Conservation (phyloP, 35 echinoderm and acorn worm genomes). For the Acanthaster planci region DNA sequence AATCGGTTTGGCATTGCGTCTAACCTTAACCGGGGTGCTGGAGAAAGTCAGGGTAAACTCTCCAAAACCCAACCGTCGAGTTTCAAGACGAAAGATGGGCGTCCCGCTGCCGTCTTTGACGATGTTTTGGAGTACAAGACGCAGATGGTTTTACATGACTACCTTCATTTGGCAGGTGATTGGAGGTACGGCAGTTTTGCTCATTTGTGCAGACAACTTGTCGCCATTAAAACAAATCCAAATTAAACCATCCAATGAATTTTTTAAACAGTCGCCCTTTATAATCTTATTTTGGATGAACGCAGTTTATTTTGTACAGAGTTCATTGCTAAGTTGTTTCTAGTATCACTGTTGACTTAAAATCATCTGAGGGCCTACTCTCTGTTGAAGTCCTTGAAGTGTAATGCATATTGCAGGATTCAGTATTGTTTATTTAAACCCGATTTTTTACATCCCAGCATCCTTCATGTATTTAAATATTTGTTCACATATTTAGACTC, state of each 20-base stretch:
- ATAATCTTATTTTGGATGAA: no score
- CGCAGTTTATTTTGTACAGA: no score
- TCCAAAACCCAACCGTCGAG: background rate
- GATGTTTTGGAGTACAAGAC: constrained; percentile 37
- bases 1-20: background rate
- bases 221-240: no score
- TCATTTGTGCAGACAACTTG: no score
- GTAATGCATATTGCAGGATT: no score
- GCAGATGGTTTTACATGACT: background rate
- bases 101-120: constrained; percentile 38
- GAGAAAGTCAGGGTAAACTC: background rate
- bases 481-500: background rate
- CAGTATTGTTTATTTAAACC: no score
- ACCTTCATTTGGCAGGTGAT: background rate
- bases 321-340: no score
- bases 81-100: constrained; percentile 22
- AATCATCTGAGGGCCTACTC: no score
- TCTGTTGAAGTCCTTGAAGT: no score
- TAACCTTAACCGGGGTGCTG: background rate
- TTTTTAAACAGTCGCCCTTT: no score
- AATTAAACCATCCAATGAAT: no score
- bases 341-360: no score
- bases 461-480: background rate
- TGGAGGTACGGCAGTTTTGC: constrained; percentile 31
- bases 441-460: background rate